Percentiles rank a stretch among this genome's conserved stretches.
Conservation (phyloP, 1,140 invertebrate genomes). For the Telenomus remus region DNA sequence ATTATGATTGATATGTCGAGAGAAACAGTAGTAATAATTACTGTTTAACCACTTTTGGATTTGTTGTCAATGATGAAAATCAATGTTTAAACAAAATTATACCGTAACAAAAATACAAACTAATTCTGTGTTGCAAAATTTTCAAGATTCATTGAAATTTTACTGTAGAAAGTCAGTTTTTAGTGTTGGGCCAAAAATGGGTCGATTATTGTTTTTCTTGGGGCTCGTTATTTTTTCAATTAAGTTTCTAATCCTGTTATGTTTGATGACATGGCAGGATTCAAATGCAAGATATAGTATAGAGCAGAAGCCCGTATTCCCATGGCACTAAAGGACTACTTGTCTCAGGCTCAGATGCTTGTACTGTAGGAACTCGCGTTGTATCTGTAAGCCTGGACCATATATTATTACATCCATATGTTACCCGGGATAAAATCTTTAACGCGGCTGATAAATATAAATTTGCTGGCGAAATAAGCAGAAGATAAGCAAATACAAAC, state of each 20-base stretch:
- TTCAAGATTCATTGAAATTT: too few species aligned
- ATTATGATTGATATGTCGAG: too few species aligned
- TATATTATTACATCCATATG: slow-evolving; percentile 27
- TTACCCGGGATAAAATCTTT: slow-evolving; percentile 26
- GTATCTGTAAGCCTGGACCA: slow-evolving; percentile 4
- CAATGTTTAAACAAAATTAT: too few species aligned
- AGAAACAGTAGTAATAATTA: too few species aligned
- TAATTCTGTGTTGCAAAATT: too few species aligned
- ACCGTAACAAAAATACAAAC: too few species aligned
- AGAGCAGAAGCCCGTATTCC: slow-evolving; percentile 11
- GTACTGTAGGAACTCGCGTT: slow-evolving; percentile 22
- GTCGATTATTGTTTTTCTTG: neutral
- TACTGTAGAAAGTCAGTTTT: too few species aligned
- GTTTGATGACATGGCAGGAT: slow-evolving; percentile 9
- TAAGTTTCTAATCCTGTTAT: slow-evolving; percentile 8
- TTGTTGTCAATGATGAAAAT: too few species aligned
- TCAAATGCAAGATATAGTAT: slow-evolving; percentile 11
- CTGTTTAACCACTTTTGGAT: too few species aligned
- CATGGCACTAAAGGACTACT: slow-evolving; percentile 10
- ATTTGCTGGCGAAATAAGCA: slow-evolving; percentile 27
- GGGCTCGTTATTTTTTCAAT: slow-evolving; percentile 17
- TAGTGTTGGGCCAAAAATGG: too few species aligned
- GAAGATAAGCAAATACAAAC: slow-evolving; percentile 23
- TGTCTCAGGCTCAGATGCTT: slow-evolving; percentile 14
- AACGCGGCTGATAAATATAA: slow-evolving; percentile 31